phyloP scores from a whole-genome alignment of 2,797 vertebrate genomes.

The Pangasius larnaudii region DNA sequence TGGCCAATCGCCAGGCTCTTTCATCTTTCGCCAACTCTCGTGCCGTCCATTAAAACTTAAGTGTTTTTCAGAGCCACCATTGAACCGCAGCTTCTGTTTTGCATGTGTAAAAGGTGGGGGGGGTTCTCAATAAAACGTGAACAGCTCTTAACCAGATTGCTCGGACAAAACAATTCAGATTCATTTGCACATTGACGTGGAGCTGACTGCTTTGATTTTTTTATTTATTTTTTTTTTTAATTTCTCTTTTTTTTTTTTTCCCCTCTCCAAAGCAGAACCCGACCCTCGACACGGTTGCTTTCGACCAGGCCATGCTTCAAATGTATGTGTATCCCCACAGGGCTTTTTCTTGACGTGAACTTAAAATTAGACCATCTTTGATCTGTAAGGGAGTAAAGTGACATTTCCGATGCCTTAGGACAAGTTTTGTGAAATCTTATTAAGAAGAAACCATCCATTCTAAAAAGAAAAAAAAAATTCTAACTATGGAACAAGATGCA shows the following conservation, averaged over 20 bases:
- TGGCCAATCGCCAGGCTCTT: conserved; percentile 42
- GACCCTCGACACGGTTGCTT: background rate
- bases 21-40: conserved; percentile 55
- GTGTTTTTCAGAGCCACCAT: conserved; percentile 51
- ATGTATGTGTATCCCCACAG: background rate
- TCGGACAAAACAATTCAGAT: conserved; percentile 48
- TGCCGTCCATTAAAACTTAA: conserved; percentile 58
- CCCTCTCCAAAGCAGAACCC: background rate
- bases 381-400: background rate
- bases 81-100: conserved; percentile 48
- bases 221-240: background rate
- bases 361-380: conserved; percentile 10
- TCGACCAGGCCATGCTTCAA: background rate
- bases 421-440: background rate
- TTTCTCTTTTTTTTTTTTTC: background rate
- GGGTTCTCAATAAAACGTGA: conserved; percentile 49
- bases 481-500: conserved; percentile 55
- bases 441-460: background rate
- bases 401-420: conserved; percentile 73
- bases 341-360: background rate
- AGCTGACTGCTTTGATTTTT: conserved; percentile 39
- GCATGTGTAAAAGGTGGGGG: conserved; percentile 47
- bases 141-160: conserved; percentile 59
- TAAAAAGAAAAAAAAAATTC: conserved; percentile 55
- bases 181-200: conserved; percentile 54